Evolutionary conservation across 2,113 vertebrate genomes (phyloP).

Genomic region (Cinclus mexicanus): DNA sequence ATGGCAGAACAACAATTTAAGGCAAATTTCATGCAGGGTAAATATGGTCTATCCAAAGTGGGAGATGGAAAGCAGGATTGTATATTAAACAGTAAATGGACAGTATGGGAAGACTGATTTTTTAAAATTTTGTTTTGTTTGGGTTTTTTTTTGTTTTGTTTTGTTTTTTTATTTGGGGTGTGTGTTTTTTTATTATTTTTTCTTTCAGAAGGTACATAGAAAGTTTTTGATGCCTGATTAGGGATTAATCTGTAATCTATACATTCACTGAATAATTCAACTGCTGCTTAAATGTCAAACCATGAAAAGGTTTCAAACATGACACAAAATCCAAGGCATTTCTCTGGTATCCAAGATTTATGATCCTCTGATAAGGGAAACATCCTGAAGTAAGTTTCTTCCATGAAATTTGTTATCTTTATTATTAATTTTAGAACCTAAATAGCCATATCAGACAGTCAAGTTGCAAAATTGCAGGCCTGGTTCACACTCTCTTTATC

Average conservation of each 20-base stretch:
- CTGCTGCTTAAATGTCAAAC: not conserved
- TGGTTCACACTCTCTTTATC: not conserved
- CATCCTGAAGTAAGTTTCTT: not conserved
- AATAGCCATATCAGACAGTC: not conserved
- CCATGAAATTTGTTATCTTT: not conserved
- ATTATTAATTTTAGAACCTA: not conserved
- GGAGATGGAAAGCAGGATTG: not conserved
- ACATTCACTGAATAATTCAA: not conserved
- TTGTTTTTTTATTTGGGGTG: not conserved
- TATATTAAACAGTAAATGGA: not conserved
- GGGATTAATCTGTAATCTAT: not conserved
- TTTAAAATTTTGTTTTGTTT: not conserved
- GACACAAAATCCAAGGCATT: not conserved
- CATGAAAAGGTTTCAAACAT: not conserved
- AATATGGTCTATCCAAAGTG: not conserved
- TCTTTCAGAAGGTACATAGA: not conserved
- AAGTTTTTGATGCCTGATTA: not conserved
- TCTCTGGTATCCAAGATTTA: not conserved
- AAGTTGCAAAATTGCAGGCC: not conserved
- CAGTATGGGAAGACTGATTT: not conserved
- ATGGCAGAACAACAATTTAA: fast-evolving
- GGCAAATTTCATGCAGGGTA: not conserved
- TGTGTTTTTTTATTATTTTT: not conserved
- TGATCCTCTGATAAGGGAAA: not conserved
- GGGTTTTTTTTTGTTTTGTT: not conserved